These are phyloP conservation scores for Microctonus aethiopoides DNA, from an alignment of 2,888 invertebrate genomes.

Conservation along the genomic window DNA sequence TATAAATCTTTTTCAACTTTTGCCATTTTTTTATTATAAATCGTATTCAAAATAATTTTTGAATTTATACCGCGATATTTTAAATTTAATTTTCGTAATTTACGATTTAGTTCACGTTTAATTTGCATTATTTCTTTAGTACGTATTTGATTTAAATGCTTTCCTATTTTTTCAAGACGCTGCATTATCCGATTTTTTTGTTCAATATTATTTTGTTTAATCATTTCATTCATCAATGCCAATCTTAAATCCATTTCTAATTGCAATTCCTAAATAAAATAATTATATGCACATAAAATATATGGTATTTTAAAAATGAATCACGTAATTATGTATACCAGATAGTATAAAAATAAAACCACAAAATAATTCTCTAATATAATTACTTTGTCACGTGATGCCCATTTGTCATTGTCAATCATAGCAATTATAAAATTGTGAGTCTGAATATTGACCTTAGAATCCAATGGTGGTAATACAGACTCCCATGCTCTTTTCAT, in stretches of 20 bases:
- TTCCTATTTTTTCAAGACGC: constrained; percentile 66
- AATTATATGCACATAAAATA: constrained; percentile 24
- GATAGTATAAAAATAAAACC: background rate
- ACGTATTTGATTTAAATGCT: constrained; percentile 69
- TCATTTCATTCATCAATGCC: constrained; percentile 75
- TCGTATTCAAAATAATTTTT: background rate
- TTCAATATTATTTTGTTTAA: constrained; percentile 56
- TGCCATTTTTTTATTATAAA: background rate
- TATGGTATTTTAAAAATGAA: constrained; percentile 14
- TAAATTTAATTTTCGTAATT: constrained; percentile 68
- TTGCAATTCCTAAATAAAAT: constrained; percentile 73
- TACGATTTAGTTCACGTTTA: constrained; percentile 65
- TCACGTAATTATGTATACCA: constrained; percentile 25
- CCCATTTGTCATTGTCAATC: constrained; percentile 87
- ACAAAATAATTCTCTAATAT: background rate
- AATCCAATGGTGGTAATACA: constrained; percentile 70
- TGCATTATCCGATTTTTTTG: constrained; percentile 27
- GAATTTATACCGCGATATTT: constrained; percentile 59
- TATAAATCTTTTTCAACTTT: constrained; percentile 22
- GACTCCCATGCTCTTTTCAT: constrained; percentile 75
- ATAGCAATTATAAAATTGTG: constrained; percentile 77
- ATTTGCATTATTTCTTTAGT: constrained; percentile 73
- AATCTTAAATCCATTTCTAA: constrained; percentile 77
- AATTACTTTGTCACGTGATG: constrained; percentile 79
- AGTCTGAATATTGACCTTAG: constrained; percentile 71